A percentile compares a stretch with the other conserved stretches of the same genome.
phyloP scores from a whole-genome alignment of 2,888 invertebrate species.

The Eilema sororculum region DNA sequence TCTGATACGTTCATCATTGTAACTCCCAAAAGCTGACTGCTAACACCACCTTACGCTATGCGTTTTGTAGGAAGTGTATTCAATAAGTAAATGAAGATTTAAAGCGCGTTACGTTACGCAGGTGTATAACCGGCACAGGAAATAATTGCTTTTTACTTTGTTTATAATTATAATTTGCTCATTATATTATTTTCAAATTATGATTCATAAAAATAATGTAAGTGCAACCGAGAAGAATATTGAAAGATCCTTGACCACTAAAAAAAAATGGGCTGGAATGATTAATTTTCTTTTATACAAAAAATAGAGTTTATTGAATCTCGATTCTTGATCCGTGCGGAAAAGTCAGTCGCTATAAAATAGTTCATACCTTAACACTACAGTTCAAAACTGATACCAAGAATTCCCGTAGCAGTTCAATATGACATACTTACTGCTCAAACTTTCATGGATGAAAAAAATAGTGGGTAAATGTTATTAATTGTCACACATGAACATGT shows the following conservation, averaged over 20 bases:
- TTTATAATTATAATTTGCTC: not conserved
- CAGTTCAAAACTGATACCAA: too few species aligned
- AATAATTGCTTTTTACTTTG: not conserved
- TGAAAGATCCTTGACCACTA: not conserved
- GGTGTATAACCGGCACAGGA: not conserved
- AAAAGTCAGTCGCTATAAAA: too few species aligned
- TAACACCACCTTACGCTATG: too few species aligned
- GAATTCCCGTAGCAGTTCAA: too few species aligned
- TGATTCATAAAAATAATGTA: not conserved
- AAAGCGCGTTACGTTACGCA: not conserved
- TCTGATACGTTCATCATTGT: too few species aligned
- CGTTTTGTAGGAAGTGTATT: too few species aligned
- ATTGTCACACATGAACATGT: not conserved
- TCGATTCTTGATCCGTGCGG: not conserved
- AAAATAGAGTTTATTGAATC: not conserved
- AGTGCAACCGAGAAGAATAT: not conserved
- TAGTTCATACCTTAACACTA: too few species aligned
- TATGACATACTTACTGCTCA: too few species aligned
- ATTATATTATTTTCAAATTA: not conserved
- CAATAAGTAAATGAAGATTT: too few species aligned
- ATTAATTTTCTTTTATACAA: not conserved
- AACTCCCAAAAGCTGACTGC: too few species aligned
- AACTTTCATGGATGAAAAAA: too few species aligned
- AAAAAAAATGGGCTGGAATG: not conserved
- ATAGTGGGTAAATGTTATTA: not conserved